These are phyloP conservation scores for Paramisgurnus dabryanus DNA, from an alignment of 2,113 vertebrate species.

Conservation along the genomic window DNA sequence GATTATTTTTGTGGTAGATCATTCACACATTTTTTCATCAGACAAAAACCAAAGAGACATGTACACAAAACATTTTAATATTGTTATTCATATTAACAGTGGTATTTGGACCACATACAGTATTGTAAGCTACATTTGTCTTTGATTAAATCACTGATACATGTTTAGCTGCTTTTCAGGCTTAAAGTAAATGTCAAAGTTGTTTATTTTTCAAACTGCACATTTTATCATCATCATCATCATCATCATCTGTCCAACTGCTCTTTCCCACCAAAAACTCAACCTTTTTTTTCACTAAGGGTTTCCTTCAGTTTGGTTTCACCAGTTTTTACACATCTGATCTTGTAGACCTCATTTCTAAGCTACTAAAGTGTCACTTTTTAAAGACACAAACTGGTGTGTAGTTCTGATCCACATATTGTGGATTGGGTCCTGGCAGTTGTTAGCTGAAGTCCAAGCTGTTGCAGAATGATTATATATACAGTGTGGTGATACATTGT, in stretches of 20 bases:
- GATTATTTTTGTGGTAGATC: too few relatives aligned
- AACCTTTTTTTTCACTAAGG: too few relatives aligned
- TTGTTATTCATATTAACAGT: too few relatives aligned
- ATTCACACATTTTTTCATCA: neutral
- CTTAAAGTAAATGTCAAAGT: too few relatives aligned
- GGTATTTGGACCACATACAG: too few relatives aligned
- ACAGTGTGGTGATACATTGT: neutral
- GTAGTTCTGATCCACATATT: slow-evolving; percentile 17
- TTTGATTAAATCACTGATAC: neutral
- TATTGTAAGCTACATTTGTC: neutral
- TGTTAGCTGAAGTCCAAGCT: slow-evolving; percentile 25
- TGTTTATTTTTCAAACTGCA: too few relatives aligned
- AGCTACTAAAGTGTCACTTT: neutral
- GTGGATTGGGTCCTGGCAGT: slow-evolving; percentile 40
- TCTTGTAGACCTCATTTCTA: neutral
- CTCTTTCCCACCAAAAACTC: too few relatives aligned
- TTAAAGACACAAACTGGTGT: slow-evolving; percentile 51
- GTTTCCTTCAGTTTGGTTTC: too few relatives aligned
- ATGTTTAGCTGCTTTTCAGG: neutral
- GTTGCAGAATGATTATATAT: slow-evolving; percentile 18
- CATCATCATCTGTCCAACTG: too few relatives aligned
- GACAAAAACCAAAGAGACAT: neutral
- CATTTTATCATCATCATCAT: too few relatives aligned
- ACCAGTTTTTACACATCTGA: too few relatives aligned
- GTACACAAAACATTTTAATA: neutral